Base-by-base conservation (phyloP, 2,888 invertebrate genomes). In the Dryococelus australis region DNA sequence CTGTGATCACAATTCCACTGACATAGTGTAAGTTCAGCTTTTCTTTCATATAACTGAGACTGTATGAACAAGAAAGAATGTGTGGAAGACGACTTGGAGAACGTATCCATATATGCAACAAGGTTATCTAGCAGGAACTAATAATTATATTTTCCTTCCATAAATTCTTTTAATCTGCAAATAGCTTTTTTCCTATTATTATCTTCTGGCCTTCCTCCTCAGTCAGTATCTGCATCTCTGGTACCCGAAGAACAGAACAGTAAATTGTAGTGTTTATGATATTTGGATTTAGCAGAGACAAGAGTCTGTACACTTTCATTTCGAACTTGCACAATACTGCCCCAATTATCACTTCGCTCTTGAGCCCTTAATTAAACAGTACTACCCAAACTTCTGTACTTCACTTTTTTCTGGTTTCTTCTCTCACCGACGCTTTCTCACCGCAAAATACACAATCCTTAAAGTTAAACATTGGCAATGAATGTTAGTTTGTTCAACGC, bases 361-460 rank as follows among this genome's bases (percentile, higher is more conserved):
- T 65, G 65, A 65, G n/a, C 65, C 65, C 20, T 24, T 16, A 65
- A 10, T 65, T 65, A 12, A 10, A 65, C 65, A 65, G 65, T n/a
- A 65, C n/a, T 24, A n/a, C n/a, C 24, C 1, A 16, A 65, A 65
- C 16, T 65, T 65, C 65, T 65, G n/a, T 65, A 65, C 65, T 65
- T 65, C 65, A 65, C n/a, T 65, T 65, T 20, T 65, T 65, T 65
- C 20, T 65, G 65, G 65, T 65, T 65, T 65, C 65, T 65, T 65
- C 65, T 65, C 65, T 24, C 8, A 65, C 65, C 8, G n/a, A 65
- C 65, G 24, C 24, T 65, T 65, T 20, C 65, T 65, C 65, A n/a
- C 65, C 65, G n/a, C 65, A 65, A 65, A 65, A 65, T 65, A 65
- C n/a, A 16, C 65, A 65, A 24, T 65, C 24, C 20, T 65, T 65